Percentiles rank a stretch among this genome's conserved stretches.
Conservation (phyloP, 2,797 vertebrate species). For the Pelobates cultripes region DNA sequence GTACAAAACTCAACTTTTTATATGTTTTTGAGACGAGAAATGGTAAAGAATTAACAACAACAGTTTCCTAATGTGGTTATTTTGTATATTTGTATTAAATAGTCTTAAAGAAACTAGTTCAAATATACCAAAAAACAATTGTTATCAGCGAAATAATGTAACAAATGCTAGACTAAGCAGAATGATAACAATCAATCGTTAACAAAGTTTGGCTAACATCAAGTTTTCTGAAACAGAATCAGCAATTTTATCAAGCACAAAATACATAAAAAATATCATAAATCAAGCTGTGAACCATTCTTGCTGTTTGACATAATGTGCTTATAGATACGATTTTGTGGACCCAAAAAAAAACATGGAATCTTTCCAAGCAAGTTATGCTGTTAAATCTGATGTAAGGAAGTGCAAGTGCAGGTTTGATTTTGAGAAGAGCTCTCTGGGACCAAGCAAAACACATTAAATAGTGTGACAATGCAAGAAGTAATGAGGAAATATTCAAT, state of each 20-base stretch:
- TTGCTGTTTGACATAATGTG: background rate
- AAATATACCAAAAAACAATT: background rate
- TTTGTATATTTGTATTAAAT: too few relatives aligned
- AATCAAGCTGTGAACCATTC: background rate
- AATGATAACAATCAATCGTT: slow-evolving; percentile 26
- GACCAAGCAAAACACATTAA: background rate
- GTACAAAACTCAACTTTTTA: too few relatives aligned
- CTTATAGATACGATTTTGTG: background rate
- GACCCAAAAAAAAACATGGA: background rate
- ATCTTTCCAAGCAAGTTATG: background rate
- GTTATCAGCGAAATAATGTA: slow-evolving; percentile 5
- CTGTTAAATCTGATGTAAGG: background rate
- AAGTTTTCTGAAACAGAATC: slow-evolving; percentile 16
- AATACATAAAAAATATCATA: background rate
- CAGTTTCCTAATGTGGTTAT: too few relatives aligned
- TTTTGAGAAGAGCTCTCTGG: too few relatives aligned
- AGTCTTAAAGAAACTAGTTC: too few relatives aligned
- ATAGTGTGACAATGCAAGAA: background rate
- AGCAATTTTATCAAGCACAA: slow-evolving; percentile 21
- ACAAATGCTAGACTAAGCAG: slow-evolving; percentile 38
- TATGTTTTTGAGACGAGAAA: too few relatives aligned
- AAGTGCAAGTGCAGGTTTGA: background rate
- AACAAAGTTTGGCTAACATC: slow-evolving; percentile 10
- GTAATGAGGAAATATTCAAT: too few relatives aligned
- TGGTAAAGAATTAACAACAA: too few relatives aligned